Conservation (phyloP, 2,888 invertebrate species). For the Nasonia oneida region DNA sequence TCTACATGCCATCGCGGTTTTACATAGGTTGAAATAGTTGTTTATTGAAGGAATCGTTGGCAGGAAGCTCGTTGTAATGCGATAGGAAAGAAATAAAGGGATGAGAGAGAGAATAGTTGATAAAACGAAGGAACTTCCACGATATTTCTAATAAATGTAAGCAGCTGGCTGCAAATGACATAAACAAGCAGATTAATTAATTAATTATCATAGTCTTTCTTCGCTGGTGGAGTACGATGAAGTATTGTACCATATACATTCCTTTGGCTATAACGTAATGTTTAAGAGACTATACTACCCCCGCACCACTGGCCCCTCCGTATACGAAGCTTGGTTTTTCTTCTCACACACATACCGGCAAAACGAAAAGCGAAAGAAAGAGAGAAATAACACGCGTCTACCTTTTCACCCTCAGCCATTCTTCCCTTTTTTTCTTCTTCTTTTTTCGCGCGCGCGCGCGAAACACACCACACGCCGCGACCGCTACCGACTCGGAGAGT, state of each 20-base stretch:
- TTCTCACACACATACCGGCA: not conserved
- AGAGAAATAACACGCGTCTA: not conserved
- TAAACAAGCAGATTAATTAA: slow-evolving; percentile 68
- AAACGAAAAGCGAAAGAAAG: not conserved
- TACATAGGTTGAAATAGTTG: slow-evolving; percentile 44
- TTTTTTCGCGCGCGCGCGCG: not conserved
- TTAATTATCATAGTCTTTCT: slow-evolving; percentile 66
- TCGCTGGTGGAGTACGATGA: slow-evolving; percentile 76
- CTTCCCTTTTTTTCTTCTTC: not conserved
- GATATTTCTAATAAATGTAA: slow-evolving; percentile 61
- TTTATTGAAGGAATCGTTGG: slow-evolving; percentile 37
- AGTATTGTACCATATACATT: slow-evolving; percentile 80
- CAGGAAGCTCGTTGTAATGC: not conserved
- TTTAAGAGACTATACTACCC: slow-evolving; percentile 57
- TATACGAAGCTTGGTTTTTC: slow-evolving; percentile 12
- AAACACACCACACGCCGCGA: not conserved
- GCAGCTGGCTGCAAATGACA: slow-evolving; percentile 76
- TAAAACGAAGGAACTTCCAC: slow-evolving; percentile 55
- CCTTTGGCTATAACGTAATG: slow-evolving; percentile 79
- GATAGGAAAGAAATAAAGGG: not conserved
- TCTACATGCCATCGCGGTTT: slow-evolving; percentile 26
- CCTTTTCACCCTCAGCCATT: slow-evolving; percentile 3
- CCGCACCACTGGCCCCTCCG: not conserved
- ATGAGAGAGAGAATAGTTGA: not conserved
- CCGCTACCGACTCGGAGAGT: not conserved